phyloP scores from a whole-genome alignment of 2,113 vertebrate species.

The Tamias sibiricus region DNA sequence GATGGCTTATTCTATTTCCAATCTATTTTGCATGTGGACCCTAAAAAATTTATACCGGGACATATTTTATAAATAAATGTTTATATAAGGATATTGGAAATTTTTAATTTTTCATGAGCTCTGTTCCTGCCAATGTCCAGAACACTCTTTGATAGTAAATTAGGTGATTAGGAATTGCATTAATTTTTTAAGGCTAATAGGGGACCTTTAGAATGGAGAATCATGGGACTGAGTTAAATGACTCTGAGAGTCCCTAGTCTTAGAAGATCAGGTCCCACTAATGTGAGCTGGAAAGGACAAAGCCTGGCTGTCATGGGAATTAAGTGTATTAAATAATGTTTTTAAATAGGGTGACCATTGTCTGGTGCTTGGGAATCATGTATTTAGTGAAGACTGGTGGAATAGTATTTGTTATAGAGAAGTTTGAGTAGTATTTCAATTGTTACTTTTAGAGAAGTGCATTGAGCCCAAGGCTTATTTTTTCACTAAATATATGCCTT shows the following conservation, averaged over 20 bases:
- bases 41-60: slow-evolving; percentile 50
- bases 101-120: slow-evolving; percentile 67
- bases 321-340: not conserved
- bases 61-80: slow-evolving; percentile 72
- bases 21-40: not conserved
- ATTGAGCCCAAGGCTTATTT: not conserved
- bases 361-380: not conserved
- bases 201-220: slow-evolving; percentile 40
- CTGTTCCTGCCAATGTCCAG: slow-evolving; percentile 60
- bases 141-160: slow-evolving; percentile 60
- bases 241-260: not conserved
- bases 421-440: not conserved
- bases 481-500: not conserved
- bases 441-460: not conserved
- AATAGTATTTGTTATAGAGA: not conserved
- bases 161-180: slow-evolving; percentile 64
- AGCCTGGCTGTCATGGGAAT: not conserved
- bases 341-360: not conserved
- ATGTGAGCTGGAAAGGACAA: not conserved
- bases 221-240: not conserved
- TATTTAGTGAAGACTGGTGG: not conserved
- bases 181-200: slow-evolving; percentile 68
- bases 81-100: slow-evolving; percentile 61
- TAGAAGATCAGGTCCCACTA: not conserved
- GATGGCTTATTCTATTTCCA: not conserved